Conservation (phyloP, 2,888 invertebrate species). For the Lithophane semibrunnea region DNA sequence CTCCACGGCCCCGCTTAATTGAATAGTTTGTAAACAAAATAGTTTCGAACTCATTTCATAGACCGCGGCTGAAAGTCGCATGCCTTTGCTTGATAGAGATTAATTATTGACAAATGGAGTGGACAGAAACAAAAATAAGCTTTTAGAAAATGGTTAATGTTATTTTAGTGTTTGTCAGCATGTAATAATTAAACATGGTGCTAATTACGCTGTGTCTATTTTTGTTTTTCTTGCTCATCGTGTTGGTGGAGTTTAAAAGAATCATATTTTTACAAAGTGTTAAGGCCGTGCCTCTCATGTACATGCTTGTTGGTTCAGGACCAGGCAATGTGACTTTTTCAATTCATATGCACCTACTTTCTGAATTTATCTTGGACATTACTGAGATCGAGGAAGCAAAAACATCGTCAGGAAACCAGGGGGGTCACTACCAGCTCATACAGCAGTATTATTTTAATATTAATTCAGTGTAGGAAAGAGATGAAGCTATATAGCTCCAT, state of each 20-base stretch:
- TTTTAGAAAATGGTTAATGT: constrained; percentile 61
- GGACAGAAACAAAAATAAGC: constrained; percentile 71
- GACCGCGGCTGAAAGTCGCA: constrained; percentile 62
- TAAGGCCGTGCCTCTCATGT: neutral
- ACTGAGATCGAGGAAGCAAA: neutral
- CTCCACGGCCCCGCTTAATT: constrained; percentile 73
- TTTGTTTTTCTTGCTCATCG: neutral
- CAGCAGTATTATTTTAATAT: no score
- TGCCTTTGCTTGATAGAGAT: constrained; percentile 73
- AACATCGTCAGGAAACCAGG: neutral
- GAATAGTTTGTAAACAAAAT: constrained; percentile 82
- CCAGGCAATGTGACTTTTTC: neutral
- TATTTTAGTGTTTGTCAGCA: constrained; percentile 43
- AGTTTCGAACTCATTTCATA: constrained; percentile 69
- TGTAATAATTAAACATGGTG: constrained; percentile 19
- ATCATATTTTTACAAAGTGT: neutral
- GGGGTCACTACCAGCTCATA: no score
- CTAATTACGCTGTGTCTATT: constrained; percentile 14
- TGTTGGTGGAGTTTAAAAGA: neutral
- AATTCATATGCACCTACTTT: neutral
- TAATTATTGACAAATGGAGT: constrained; percentile 69
- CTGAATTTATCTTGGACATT: neutral
- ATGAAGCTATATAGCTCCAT: no score
- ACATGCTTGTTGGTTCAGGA: neutral
- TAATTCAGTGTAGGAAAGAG: no score